A percentile compares a stretch with the other conserved stretches of the same genome.
Evolutionary conservation across 2,888 invertebrate genomes (phyloP).

Genomic region (Mythimna ferrago): DNA sequence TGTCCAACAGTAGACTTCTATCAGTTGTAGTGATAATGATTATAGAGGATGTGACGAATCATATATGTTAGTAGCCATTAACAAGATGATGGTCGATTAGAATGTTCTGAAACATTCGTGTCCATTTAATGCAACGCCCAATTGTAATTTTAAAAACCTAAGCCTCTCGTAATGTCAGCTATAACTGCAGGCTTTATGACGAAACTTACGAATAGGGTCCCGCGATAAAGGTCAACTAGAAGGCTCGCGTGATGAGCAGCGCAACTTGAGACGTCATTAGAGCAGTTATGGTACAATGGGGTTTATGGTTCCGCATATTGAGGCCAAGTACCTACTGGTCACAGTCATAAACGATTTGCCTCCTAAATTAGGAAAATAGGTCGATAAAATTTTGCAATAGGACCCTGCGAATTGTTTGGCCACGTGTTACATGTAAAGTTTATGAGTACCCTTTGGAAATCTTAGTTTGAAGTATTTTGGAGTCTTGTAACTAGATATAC

Average conservation of each 20-base stretch:
- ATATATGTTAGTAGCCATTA: not conserved
- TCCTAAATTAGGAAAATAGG: slow-evolving; percentile 27
- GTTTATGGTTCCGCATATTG: slow-evolving; percentile 42
- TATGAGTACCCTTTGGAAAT: not conserved
- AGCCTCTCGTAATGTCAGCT: slow-evolving; percentile 20
- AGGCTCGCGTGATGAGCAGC: slow-evolving; percentile 26
- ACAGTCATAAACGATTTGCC: slow-evolving; percentile 22
- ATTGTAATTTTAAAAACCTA: slow-evolving; percentile 16
- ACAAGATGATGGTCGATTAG: too few relatives aligned
- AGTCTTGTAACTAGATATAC: not conserved
- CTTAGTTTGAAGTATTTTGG: not conserved
- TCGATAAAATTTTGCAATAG: slow-evolving; percentile 30
- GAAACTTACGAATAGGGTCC: slow-evolving; percentile 36
- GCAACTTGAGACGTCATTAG: slow-evolving; percentile 39
- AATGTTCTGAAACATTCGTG: not conserved
- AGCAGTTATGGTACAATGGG: slow-evolving; percentile 25
- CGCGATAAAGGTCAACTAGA: slow-evolving; percentile 31
- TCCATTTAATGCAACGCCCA: not conserved
- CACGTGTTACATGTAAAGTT: too few relatives aligned
- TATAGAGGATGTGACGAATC: not conserved
- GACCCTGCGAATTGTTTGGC: not conserved
- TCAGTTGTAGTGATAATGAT: too few relatives aligned
- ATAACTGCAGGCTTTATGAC: slow-evolving; percentile 24
- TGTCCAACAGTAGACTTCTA: too few relatives aligned
- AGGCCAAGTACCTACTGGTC: slow-evolving; percentile 34